These are phyloP conservation scores for Diuraphis noxia DNA, from an alignment of 1,140 invertebrate genomes.

Conservation along the genomic window DNA sequence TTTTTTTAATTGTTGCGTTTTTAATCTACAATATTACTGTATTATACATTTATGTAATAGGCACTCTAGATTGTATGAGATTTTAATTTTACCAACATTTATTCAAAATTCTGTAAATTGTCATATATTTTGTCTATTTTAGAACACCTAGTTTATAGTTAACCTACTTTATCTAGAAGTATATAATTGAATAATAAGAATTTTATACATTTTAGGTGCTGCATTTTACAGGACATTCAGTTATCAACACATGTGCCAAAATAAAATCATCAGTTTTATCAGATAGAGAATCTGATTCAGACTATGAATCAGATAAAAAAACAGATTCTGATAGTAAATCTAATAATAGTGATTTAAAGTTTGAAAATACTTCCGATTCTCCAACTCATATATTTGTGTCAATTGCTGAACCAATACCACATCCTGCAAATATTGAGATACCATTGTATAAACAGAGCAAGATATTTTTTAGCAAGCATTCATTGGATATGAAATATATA, in stretches of 20 bases:
- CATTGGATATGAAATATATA: slow-evolving; percentile 91
- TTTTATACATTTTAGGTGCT: slow-evolving; percentile 73
- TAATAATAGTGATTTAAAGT: slow-evolving; percentile 34
- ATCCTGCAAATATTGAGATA: slow-evolving; percentile 90
- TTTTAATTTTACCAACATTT: background rate
- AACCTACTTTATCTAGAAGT: background rate
- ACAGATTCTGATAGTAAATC: slow-evolving; percentile 50
- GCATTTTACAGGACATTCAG: slow-evolving; percentile 79
- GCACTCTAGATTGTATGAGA: background rate
- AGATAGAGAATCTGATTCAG: slow-evolving; percentile 52
- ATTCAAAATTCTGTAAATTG: background rate
- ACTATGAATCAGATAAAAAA: slow-evolving; percentile 54
- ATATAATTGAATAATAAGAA: background rate
- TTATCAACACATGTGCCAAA: slow-evolving; percentile 60
- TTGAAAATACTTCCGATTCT: background rate
- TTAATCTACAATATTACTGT: background rate
- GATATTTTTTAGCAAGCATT: slow-evolving; percentile 89
- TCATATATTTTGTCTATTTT: background rate
- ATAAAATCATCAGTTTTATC: slow-evolving; percentile 49
- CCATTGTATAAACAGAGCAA: slow-evolving; percentile 74
- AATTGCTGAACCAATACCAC: slow-evolving; percentile 85
- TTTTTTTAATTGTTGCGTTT: no score
- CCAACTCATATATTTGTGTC: slow-evolving; percentile 66
- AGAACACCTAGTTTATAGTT: no score
- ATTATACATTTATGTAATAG: background rate